Conservation (phyloP, 2,888 invertebrate genomes). For the Diogma glabrata region DNA sequence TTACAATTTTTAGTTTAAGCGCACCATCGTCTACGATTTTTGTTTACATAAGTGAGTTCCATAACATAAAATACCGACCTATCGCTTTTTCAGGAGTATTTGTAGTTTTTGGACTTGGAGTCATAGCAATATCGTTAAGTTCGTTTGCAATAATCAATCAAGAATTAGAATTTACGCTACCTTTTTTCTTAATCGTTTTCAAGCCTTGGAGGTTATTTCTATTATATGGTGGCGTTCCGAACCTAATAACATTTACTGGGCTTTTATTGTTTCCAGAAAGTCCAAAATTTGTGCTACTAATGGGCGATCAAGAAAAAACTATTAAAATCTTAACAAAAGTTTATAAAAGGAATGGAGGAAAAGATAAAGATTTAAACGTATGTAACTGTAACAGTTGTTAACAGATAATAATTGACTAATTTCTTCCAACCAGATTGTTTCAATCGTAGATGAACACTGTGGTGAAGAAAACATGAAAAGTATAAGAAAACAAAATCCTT, state of each 20-base stretch:
- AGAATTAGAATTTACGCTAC: slow-evolving; percentile 27
- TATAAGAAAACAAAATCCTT: no score
- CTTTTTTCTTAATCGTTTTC: slow-evolving; percentile 25
- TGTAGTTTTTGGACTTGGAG: slow-evolving; percentile 30
- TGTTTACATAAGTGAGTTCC: slow-evolving; percentile 42
- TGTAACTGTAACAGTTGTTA: no score
- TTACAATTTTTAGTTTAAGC: no score
- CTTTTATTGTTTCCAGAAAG: slow-evolving; percentile 30
- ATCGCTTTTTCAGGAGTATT: slow-evolving; percentile 33
- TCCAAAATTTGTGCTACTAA: slow-evolving; percentile 28
- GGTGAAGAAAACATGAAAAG: no score
- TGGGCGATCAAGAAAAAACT: slow-evolving; percentile 25
- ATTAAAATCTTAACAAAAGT: no score
- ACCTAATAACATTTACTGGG: slow-evolving; percentile 26
- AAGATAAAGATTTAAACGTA: no score
- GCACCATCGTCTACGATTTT: slow-evolving; percentile 41
- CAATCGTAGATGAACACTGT: background rate
- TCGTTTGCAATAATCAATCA: slow-evolving; percentile 31
- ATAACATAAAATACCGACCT: slow-evolving; percentile 36
- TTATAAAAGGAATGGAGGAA: no score
- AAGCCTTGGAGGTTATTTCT: slow-evolving; percentile 33
- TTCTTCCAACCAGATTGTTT: background rate
- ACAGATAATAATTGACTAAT: background rate
- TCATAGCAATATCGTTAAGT: slow-evolving; percentile 28
- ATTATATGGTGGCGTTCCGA: slow-evolving; percentile 29